A percentile compares a stretch with the other conserved stretches of the same genome.
Conservation (phyloP, 2,113 vertebrate species). For the Physeter macrocephalus region DNA sequence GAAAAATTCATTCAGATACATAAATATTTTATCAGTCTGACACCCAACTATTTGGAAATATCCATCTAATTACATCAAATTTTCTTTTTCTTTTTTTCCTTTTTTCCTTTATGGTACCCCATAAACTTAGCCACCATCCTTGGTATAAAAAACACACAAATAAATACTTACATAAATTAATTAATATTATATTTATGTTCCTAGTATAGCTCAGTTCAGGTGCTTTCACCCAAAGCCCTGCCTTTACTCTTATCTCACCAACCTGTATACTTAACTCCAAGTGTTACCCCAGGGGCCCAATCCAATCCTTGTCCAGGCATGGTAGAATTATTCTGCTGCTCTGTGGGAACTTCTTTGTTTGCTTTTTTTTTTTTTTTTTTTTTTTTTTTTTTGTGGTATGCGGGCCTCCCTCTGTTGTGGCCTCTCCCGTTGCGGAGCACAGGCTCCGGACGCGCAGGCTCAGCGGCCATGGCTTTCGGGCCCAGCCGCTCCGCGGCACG, state of each 20-base stretch:
- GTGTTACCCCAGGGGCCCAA: neutral
- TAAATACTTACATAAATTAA: neutral
- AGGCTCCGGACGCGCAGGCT: too few relatives aligned
- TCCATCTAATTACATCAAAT: neutral
- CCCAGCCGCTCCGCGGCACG: too few relatives aligned
- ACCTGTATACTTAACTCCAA: neutral
- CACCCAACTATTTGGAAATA: neutral
- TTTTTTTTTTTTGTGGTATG: too few relatives aligned
- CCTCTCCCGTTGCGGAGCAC: too few relatives aligned
- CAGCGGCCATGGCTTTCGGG: too few relatives aligned
- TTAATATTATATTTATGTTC: slow-evolving; percentile 10
- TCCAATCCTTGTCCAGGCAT: neutral
- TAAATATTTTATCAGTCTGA: neutral
- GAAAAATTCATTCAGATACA: neutral
- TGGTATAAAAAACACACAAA: neutral
- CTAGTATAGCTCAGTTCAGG: neutral
- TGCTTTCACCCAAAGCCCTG: neutral
- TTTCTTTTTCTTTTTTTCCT: neutral
- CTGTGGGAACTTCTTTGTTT: neutral
- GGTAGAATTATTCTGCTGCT: neutral
- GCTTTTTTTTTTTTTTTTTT: too few relatives aligned
- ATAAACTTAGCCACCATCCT: neutral
- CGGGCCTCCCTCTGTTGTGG: too few relatives aligned
- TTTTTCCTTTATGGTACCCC: neutral
- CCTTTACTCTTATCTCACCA: neutral